Evolutionary conservation across 2,888 invertebrate species (phyloP).

Genomic region (Bimastos eiseni): DNA sequence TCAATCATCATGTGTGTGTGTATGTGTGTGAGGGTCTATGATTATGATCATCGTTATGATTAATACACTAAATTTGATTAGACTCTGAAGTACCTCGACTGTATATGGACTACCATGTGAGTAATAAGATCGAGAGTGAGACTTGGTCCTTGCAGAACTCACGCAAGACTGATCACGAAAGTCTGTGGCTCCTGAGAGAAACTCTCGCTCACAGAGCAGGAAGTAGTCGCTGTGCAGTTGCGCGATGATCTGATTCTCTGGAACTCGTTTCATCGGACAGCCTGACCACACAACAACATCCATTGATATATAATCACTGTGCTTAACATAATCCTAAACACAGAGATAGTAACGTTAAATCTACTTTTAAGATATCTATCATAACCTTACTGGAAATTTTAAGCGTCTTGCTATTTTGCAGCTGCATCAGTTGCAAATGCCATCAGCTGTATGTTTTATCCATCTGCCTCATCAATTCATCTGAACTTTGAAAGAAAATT

Average conservation of each 20-base stretch:
- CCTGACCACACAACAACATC: neutral
- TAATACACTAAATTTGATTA: neutral
- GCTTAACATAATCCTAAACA: too few species aligned
- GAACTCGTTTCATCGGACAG: neutral
- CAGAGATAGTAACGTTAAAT: too few species aligned
- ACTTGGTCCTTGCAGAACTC: neutral
- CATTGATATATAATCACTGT: neutral
- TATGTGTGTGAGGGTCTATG: too few species aligned
- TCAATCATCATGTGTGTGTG: neutral
- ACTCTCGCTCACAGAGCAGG: neutral
- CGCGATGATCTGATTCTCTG: neutral
- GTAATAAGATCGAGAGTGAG: neutral
- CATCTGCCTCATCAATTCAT: too few species aligned
- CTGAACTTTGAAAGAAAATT: too few species aligned
- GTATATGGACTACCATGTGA: neutral
- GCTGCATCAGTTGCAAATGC: neutral
- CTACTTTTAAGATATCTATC: too few species aligned
- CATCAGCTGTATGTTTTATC: too few species aligned
- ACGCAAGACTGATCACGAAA: neutral
- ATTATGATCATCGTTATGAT: too few species aligned
- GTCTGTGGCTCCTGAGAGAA: neutral
- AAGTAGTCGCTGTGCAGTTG: neutral
- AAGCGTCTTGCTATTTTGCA: neutral
- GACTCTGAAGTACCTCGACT: conserved; percentile 2
- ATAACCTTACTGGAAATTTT: neutral